Percentiles rank a stretch among this genome's conserved stretches.
phyloP scores from a whole-genome alignment of 2,113 vertebrate species.

The Triplophysa tibetana region DNA sequence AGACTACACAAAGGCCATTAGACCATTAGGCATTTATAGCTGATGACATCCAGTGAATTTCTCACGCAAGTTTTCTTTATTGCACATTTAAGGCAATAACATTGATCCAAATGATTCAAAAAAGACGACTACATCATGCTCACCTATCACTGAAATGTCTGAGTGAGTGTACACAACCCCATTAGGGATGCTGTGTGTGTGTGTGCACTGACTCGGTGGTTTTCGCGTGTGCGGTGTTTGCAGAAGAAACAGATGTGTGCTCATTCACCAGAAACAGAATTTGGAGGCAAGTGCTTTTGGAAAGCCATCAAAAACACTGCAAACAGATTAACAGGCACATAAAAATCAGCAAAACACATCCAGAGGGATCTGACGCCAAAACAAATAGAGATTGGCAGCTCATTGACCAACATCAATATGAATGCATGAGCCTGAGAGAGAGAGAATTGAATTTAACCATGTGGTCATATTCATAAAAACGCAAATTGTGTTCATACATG shows the following conservation, averaged over 20 bases:
- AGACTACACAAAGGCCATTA: background rate
- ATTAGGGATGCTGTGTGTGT: conserved; percentile 53
- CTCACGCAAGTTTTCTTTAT: conserved; percentile 66
- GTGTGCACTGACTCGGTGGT: conserved; percentile 54
- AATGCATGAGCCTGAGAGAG: conserved; percentile 53
- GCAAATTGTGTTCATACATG: no score
- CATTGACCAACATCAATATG: conserved; percentile 61
- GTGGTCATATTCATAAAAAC: no score
- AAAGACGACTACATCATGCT: conserved; percentile 30
- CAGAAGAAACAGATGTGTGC: conserved; percentile 74
- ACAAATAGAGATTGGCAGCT: conserved; percentile 54
- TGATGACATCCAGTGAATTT: conserved; percentile 65
- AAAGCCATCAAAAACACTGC: conserved; percentile 66
- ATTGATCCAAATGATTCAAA: conserved; percentile 64
- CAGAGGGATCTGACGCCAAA: conserved; percentile 63
- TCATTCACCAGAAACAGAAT: conserved; percentile 69
- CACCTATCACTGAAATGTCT: conserved; percentile 39
- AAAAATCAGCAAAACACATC: conserved; percentile 42
- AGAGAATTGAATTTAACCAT: no score
- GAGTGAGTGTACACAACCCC: conserved; percentile 34
- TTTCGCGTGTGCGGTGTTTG: conserved; percentile 67
- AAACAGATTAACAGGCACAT: conserved; percentile 71
- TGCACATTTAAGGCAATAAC: conserved; percentile 61
- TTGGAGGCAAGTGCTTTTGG: conserved; percentile 62
- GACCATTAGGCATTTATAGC: conserved; percentile 22